Evolutionary conservation across 2,797 vertebrate species (phyloP).

Genomic region (Clarias pachynema): DNA sequence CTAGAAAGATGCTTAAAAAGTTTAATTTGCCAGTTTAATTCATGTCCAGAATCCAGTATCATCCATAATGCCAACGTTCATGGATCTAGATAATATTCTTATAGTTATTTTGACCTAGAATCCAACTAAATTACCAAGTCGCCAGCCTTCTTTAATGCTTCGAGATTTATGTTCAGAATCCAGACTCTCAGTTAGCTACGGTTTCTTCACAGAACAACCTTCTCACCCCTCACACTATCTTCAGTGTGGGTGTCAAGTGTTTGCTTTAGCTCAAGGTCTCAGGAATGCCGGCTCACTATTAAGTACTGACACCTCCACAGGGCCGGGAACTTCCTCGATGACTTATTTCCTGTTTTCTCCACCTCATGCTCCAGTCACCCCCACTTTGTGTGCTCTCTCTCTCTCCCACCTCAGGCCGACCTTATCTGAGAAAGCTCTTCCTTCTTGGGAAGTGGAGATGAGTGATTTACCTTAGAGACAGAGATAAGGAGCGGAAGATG

Average conservation of each 20-base stretch:
- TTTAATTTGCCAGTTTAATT: neutral
- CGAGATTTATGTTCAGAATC: neutral
- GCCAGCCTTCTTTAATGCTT: neutral
- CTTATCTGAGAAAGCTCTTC: conserved; percentile 69
- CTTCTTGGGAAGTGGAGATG: conserved; percentile 58
- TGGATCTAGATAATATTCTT: neutral
- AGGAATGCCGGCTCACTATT: conserved; percentile 34
- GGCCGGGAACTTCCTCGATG: conserved; percentile 60
- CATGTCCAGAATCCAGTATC: neutral
- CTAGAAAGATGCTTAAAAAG: neutral
- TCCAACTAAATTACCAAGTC: neutral
- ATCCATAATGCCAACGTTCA: neutral
- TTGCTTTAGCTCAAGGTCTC: conserved; percentile 50
- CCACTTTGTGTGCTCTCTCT: conserved; percentile 32
- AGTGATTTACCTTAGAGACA: conserved; percentile 47
- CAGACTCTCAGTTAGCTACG: neutral
- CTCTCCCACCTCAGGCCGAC: conserved; percentile 40
- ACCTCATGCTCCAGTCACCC: conserved; percentile 8
- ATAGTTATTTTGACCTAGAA: no score
- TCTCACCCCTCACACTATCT: conserved; percentile 1
- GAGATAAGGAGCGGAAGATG: conserved; percentile 20
- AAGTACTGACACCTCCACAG: conserved; percentile 54
- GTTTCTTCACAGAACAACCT: neutral
- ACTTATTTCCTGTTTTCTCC: conserved; percentile 60
- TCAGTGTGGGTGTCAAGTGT: conserved; percentile 32